A percentile compares a stretch with the other conserved stretches of the same genome.
phyloP scores from a whole-genome alignment of 2,797 vertebrate species.

The Gambusia yucatana region DNA sequence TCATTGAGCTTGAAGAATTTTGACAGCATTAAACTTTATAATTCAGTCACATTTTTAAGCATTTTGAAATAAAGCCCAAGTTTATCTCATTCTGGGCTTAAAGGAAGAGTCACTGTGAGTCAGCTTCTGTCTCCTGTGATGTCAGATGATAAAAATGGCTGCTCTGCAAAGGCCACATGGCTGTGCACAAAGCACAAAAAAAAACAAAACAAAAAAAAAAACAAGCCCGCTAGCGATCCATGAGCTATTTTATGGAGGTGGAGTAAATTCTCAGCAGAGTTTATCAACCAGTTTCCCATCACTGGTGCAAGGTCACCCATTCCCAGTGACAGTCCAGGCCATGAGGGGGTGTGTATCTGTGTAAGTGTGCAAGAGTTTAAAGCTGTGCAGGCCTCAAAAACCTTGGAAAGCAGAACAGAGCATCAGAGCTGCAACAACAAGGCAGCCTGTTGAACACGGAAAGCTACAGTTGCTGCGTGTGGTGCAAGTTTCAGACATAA shows the following conservation, averaged over 20 bases:
- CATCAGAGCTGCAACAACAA: slow-evolving; percentile 49
- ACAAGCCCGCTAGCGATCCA: slow-evolving; percentile 19
- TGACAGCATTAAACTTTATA: not conserved
- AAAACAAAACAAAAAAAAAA: not conserved
- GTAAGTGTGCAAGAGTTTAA: slow-evolving; percentile 27
- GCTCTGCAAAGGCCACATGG: slow-evolving; percentile 35
- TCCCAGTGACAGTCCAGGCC: slow-evolving; percentile 39
- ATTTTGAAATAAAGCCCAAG: slow-evolving; percentile 11
- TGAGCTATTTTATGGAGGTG: slow-evolving; percentile 37
- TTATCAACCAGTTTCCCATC: slow-evolving; percentile 64
- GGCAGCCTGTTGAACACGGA: slow-evolving; percentile 72
- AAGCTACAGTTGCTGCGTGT: slow-evolving; percentile 66
- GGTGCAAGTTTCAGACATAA: slow-evolving; percentile 16
- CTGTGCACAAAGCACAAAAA: slow-evolving; percentile 23
- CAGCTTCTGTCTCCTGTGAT: slow-evolving; percentile 14
- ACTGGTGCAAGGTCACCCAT: slow-evolving; percentile 62
- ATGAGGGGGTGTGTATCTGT: slow-evolving; percentile 7
- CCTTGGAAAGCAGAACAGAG: slow-evolving; percentile 63
- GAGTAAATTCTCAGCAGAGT: slow-evolving; percentile 55
- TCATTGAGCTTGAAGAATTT: not conserved
- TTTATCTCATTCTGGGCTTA: not conserved
- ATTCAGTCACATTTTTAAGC: not conserved
- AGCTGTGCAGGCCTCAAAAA: slow-evolving; percentile 43
- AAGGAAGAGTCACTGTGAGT: slow-evolving; percentile 3
- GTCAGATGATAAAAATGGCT: slow-evolving; percentile 44